Conservation (phyloP, 2,113 vertebrate species). For the Dicrurus megarhynchus region DNA sequence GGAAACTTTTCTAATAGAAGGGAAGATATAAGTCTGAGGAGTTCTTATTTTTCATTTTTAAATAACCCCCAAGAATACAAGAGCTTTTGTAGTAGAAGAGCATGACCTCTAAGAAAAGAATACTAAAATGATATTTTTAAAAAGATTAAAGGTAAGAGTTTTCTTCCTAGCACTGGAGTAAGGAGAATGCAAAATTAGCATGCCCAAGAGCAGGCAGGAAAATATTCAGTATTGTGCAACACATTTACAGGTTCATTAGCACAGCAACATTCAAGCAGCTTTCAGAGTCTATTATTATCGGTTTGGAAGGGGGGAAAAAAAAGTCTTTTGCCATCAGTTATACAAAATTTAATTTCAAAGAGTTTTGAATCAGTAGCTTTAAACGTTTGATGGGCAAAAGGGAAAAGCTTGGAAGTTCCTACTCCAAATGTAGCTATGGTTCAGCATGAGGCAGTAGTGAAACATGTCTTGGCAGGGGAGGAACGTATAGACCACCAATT, state of each 20-base stretch:
- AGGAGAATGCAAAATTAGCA: not conserved
- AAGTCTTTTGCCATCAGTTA: not conserved
- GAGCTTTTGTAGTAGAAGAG: not conserved
- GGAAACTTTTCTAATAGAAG: not conserved
- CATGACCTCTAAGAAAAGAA: not conserved
- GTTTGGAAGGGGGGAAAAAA: not conserved
- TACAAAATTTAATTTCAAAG: not conserved
- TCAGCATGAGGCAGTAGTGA: not conserved
- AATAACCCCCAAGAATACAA: not conserved
- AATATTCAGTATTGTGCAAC: not conserved
- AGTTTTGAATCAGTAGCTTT: not conserved
- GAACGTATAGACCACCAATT: not conserved
- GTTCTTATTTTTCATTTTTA: not conserved
- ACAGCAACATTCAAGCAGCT: not conserved
- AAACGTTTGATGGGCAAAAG: not conserved
- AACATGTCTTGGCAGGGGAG: rapidly evolving
- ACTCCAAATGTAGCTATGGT: not conserved
- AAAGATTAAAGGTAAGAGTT: not conserved
- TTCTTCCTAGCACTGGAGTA: not conserved
- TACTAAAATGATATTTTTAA: rapidly evolving
- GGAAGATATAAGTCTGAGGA: not conserved
- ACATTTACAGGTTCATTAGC: not conserved
- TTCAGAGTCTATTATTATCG: not conserved
- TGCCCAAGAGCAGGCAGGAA: not conserved
- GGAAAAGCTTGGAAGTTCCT: not conserved